These are phyloP conservation scores for Malurus leucopterus DNA, from an alignment of 2,797 vertebrate genomes.

Conservation along the genomic window DNA sequence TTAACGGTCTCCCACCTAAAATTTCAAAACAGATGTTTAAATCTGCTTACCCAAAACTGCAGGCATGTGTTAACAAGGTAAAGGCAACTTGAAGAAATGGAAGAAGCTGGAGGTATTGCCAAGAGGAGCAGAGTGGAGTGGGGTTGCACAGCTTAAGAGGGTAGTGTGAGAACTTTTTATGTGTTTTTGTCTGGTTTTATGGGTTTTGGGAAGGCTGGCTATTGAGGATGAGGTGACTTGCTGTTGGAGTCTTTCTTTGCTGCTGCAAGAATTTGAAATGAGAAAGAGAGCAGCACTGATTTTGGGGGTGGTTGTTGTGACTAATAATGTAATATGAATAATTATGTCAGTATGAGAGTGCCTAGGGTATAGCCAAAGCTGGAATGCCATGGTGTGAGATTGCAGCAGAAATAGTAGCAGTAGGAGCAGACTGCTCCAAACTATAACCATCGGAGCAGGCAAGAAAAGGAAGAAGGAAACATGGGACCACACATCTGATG, in stretches of 20 bases:
- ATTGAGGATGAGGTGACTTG: neutral
- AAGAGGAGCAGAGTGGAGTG: neutral
- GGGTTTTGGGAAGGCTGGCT: neutral
- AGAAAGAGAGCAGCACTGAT: neutral
- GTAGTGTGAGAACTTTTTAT: neutral
- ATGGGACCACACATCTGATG: neutral
- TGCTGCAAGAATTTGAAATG: neutral
- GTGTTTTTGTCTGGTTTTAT: neutral
- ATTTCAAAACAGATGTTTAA: neutral
- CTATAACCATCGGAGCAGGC: neutral
- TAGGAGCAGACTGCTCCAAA: neutral
- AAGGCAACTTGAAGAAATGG: neutral
- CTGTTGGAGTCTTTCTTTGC: neutral
- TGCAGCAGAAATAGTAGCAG: neutral
- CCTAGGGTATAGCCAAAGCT: neutral
- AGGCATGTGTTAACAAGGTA: neutral
- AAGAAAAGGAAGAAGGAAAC: neutral
- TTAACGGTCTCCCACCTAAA: neutral
- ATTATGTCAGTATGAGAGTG: neutral
- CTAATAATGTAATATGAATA: neutral
- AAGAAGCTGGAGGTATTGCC: neutral
- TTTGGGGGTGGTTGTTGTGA: neutral
- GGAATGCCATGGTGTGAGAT: neutral
- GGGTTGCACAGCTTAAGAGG: neutral
- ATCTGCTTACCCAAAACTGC: neutral